Evolutionary conservation across 2,113 vertebrate genomes (phyloP).

Genomic region (Carlito syrichta): DNA sequence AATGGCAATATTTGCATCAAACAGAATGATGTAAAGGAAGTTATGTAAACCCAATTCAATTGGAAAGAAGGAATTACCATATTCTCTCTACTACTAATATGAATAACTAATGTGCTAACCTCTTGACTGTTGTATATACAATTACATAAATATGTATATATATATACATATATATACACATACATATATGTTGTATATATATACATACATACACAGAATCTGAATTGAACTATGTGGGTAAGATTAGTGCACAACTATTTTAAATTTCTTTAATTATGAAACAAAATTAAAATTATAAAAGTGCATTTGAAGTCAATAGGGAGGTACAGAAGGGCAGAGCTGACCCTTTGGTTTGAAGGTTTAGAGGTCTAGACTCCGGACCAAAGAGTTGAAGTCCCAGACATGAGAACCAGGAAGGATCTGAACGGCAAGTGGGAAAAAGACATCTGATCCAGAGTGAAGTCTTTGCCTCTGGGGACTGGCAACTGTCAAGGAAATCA

Average conservation of each 20-base stretch:
- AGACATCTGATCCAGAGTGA: neutral
- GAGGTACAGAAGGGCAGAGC: neutral
- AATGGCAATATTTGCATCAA: neutral
- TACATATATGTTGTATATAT: fast-evolving
- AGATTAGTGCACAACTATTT: neutral
- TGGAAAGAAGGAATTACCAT: neutral
- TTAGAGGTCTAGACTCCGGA: neutral
- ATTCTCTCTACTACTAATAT: neutral
- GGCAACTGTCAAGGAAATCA: fast-evolving
- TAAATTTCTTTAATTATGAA: neutral
- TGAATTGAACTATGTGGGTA: neutral
- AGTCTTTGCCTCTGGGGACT: neutral
- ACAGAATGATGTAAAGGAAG: neutral
- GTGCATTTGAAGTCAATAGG: neutral
- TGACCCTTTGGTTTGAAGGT: neutral
- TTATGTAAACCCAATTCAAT: neutral
- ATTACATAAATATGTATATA: no score
- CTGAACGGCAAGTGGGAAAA: neutral
- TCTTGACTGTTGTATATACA: neutral
- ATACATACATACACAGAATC: neutral
- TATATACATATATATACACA: neutral
- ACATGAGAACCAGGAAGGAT: neutral
- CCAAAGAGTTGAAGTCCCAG: neutral
- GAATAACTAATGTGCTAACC: neutral
- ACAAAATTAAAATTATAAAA: neutral